Percentiles rank a stretch among this genome's conserved stretches.
phyloP scores from a whole-genome alignment of 1,140 invertebrate species.

The Brachionus paranguensis region DNA sequence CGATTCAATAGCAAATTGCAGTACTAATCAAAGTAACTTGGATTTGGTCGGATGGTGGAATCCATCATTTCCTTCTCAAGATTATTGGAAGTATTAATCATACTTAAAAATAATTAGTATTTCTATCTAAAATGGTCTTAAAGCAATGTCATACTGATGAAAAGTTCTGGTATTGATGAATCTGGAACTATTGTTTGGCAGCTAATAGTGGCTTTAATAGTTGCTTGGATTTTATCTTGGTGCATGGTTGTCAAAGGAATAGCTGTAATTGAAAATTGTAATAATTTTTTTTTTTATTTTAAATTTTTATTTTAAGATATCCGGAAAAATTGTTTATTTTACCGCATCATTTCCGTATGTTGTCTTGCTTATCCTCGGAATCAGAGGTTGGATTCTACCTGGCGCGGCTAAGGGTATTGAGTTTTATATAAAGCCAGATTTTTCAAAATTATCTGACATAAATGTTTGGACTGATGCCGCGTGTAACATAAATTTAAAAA shows the following conservation, averaged over 20 bases:
- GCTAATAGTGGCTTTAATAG: constrained; percentile 30
- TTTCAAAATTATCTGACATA: constrained; percentile 5
- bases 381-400: constrained; percentile 78
- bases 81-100: constrained; percentile 29
- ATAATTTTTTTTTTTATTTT: background rate
- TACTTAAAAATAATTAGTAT: constrained; percentile 62
- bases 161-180: constrained; percentile 40
- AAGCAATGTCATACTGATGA: constrained; percentile 19
- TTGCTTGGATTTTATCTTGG: constrained; percentile 40
- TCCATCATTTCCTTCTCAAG: constrained; percentile 4
- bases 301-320: constrained; percentile 58
- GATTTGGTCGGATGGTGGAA: constrained; percentile 1
- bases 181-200: constrained; percentile 40
- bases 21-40: background rate
- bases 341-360: constrained; percentile 91
- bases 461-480: constrained; percentile 76
- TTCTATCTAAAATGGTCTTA: background rate
- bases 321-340: constrained; percentile 76
- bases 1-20: background rate
- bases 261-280: background rate
- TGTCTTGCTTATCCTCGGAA: constrained; percentile 75
- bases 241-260: constrained; percentile 47
- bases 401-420: constrained; percentile 44
- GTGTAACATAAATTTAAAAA: constrained; percentile 51
- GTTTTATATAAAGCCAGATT: constrained; percentile 46